These are phyloP conservation scores for Scolopax mira DNA, from an alignment of 2,113 vertebrate species.

Conservation along the genomic window DNA sequence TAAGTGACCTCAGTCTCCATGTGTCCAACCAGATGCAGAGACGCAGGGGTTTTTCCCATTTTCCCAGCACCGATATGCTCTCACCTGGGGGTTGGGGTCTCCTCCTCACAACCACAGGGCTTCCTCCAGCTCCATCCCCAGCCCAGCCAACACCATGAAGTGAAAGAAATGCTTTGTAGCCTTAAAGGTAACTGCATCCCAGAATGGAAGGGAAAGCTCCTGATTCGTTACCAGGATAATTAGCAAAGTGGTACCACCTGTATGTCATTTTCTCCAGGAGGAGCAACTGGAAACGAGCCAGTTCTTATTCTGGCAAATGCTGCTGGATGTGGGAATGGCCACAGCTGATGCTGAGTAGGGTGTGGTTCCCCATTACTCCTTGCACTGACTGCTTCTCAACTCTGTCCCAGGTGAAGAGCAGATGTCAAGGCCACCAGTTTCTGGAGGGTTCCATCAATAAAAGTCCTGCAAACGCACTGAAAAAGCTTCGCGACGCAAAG, in stretches of 20 bases:
- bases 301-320: neutral
- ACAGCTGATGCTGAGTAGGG: neutral
- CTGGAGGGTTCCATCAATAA: neutral
- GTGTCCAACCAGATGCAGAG: neutral
- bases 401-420: neutral
- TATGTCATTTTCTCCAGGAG: neutral
- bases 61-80: fast-evolving
- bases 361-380: fast-evolving
- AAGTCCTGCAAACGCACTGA: fast-evolving
- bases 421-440: fast-evolving
- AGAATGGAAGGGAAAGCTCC: neutral
- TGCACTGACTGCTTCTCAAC: neutral
- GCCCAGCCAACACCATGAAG: neutral
- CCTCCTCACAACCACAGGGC: fast-evolving
- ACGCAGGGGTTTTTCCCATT: fast-evolving
- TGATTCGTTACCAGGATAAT: neutral
- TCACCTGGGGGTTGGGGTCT: neutral
- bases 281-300: fast-evolving
- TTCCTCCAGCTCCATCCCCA: neutral
- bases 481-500: neutral
- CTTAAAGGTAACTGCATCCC: fast-evolving
- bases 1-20: neutral
- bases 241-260: neutral
- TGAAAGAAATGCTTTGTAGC: fast-evolving
- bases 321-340: neutral